Conservation (phyloP, 2,113 vertebrate genomes). For the Rhinoderma darwinii region DNA sequence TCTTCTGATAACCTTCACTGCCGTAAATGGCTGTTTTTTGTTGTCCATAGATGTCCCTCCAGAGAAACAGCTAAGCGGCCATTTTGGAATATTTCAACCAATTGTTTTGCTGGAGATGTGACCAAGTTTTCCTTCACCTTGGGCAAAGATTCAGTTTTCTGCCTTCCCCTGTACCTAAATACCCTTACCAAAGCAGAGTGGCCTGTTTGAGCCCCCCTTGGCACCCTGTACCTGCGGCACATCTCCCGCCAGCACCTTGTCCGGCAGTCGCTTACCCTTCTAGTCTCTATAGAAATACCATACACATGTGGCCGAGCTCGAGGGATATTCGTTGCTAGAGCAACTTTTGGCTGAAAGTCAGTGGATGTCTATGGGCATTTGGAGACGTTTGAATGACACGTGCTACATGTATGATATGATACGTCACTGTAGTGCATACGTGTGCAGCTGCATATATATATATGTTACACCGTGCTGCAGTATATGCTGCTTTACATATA, state of each 20-base stretch:
- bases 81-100: background rate
- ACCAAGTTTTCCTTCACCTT: too few species aligned
- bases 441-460: background rate
- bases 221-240: too few species aligned
- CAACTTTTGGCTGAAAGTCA: background rate
- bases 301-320: background rate
- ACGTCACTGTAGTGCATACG: background rate
- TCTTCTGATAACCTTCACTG: too few species aligned
- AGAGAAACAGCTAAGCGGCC: background rate
- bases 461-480: background rate
- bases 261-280: background rate
- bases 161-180: background rate
- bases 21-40: too few species aligned
- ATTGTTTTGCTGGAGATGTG: too few species aligned
- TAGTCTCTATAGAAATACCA: background rate
- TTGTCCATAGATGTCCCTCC: background rate
- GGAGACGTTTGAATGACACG: background rate
- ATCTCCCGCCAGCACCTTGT: background rate
- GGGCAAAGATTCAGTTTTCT: too few species aligned
- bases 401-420: background rate
- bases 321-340: background rate
- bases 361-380: background rate
- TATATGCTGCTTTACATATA: background rate
- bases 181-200: background rate
- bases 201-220: background rate